Base-by-base conservation (phyloP, 2,797 vertebrate genomes). In the Acanthurus lineatus region DNA sequence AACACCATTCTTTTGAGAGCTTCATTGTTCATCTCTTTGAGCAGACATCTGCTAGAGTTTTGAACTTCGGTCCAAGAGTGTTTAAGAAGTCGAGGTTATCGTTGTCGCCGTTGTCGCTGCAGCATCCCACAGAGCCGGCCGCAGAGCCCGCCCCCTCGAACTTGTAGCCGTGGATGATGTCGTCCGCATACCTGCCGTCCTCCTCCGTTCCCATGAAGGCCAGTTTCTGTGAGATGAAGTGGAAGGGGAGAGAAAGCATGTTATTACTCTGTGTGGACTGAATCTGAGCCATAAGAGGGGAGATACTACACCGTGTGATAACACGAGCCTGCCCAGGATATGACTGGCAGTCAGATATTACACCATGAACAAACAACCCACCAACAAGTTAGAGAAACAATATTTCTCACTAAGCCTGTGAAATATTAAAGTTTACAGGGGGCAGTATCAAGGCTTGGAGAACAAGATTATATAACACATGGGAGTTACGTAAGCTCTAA, bases 31-130 rank as follows among this genome's bases (percentile, higher is more conserved):
- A 94, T 73, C 95, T 95, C 84, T 96, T 97, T 63, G 79, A 71
- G 77, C 96, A 97, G 2, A 96, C 92, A 42, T 95, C 95, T 87
- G 96, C 97, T 66, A 98, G 95, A 59, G 93, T 96, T 94, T 94
- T 97, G 94, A 98, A 98, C 94, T 97, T 98, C 40, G 97, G 96
- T 75, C 97, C 97, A 52, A 98, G 94, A 6, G 96, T 91, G 93
- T 98, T 95, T 69, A 98, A 90, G 94, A 98, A 98, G 83, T 97
- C 96, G 19, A 97, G 91, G 79, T 92, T 85, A 0, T 94, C 94
- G 3, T 95, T 90, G 64, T 96, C 95, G 12, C 90, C 95, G 15
- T 88, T 77, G 65, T 97, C 95, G 45, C 96, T 98, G 95, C 97
- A 98, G 91, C 97, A 98, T 63, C 97, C 97, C 45, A 98, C 94